A percentile compares a stretch with the other conserved stretches of the same genome.
Conservation (phyloP, 1,140 invertebrate species). For the Macrostomum lignano region DNA sequence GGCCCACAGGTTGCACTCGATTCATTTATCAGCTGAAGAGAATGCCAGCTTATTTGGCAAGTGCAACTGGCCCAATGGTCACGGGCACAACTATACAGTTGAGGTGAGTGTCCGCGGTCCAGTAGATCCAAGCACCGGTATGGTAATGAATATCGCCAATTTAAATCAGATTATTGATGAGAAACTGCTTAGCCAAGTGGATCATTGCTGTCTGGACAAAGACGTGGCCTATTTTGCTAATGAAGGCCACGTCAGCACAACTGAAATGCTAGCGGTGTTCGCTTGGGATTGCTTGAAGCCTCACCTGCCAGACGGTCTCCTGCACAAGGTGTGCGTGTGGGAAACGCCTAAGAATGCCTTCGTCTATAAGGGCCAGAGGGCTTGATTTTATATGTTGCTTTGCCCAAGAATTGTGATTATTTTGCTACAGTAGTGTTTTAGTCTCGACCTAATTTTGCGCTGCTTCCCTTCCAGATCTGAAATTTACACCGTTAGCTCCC, state of each 20-base stretch:
- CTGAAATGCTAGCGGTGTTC: slow-evolving; percentile 4
- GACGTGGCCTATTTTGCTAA: slow-evolving; percentile 5
- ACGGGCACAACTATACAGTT: slow-evolving; percentile 91
- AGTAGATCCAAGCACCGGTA: slow-evolving; percentile 47
- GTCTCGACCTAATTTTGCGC: no score
- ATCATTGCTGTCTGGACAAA: slow-evolving; percentile 5
- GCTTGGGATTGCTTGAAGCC: slow-evolving; percentile 2
- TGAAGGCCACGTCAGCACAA: neutral
- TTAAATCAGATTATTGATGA: slow-evolving; percentile 53
- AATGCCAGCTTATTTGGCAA: slow-evolving; percentile 59
- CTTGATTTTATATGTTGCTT: neutral
- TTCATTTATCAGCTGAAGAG: slow-evolving; percentile 42
- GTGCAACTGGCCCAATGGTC: slow-evolving; percentile 77
- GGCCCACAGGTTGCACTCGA: slow-evolving; percentile 26
- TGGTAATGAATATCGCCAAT: slow-evolving; percentile 75
- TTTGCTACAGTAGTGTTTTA: no score
- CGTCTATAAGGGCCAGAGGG: neutral
- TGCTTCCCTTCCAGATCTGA: no score
- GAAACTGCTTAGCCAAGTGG: slow-evolving; percentile 9
- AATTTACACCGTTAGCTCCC: no score
- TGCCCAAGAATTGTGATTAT: no score
- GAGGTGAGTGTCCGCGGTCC: slow-evolving; percentile 56
- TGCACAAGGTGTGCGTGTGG: neutral
- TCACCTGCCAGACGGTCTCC: neutral
- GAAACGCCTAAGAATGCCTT: slow-evolving; percentile 1